Conservation (phyloP, 2,888 invertebrate genomes). For the Tridacna gigas region DNA sequence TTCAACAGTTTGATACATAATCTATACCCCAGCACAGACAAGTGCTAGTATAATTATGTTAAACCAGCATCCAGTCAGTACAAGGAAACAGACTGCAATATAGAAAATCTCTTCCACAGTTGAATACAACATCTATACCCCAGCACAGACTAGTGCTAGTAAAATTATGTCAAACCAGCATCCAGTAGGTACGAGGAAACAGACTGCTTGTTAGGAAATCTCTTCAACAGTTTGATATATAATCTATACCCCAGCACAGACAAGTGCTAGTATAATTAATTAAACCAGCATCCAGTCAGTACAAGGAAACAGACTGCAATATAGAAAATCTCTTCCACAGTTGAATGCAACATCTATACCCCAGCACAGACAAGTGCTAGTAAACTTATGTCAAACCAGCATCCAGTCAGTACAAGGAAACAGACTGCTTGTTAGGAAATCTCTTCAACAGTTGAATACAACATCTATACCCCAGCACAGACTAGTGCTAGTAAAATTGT, state of each 20-base stretch:
- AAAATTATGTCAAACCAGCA: not conserved
- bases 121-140: not conserved
- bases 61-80: not conserved
- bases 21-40: slow-evolving; percentile 8
- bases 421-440: not conserved
- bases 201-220: not conserved
- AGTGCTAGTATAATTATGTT: not conserved
- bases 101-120: not conserved
- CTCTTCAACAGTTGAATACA: not conserved
- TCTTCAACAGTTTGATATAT: not conserved
- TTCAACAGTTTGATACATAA: not conserved
- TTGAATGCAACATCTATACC: not conserved
- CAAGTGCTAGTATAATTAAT: not conserved
- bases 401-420: slow-evolving; percentile 4
- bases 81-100: not conserved
- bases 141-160: slow-evolving; percentile 8
- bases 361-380: slow-evolving; percentile 3
- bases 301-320: not conserved
- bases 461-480: slow-evolving; percentile 4
- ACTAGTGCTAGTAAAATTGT: not conserved
- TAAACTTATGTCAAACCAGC: not conserved
- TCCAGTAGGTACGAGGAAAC: not conserved
- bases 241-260: not conserved
- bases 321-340: not conserved
- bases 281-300: not conserved